Evolutionary conservation across 2,797 vertebrate genomes (phyloP), one percentile per base, ranked within the genome.

Genomic region (Apodemus agrarius): DNA sequence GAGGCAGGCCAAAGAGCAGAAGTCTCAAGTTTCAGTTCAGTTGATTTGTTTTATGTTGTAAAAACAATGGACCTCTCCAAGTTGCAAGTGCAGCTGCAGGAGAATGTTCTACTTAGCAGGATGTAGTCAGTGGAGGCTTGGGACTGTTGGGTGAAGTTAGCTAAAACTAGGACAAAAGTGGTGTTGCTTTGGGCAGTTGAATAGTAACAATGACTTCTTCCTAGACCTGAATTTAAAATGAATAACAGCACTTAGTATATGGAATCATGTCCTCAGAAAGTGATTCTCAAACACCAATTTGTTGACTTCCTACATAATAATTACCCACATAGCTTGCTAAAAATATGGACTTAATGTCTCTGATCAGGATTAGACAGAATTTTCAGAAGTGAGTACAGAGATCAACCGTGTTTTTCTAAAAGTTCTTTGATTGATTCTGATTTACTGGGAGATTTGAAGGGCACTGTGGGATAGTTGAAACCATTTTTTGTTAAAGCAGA

Each of bases 201-300:
- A 67, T 67, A 67, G 94, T 96, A 97, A 97, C 92, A 96, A 92
- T 91, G 78, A 96, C 93, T 76, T 94, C 91, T 96, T 98, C 57
- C 94, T 94, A 65, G 90, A 94, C 65, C 57, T 90, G 84, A 97
- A 96, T 97, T 95, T 96, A 90, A 97, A 95, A 86, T 97, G 79
- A 97, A 63, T 95, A 95, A 95, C 9, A 94, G 80, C 54, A 84
- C 43, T 96, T 95, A 57, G 57, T 43, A 87, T 81, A 90, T n/a
- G 13, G n/a, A 94, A 76, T 59, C 93, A 80, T 82, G 74, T 83
- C 85, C 78, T 94, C 81, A 49, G 78, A 96, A 96, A 90, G 78
- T 82, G 81, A 96, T 94, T 94, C 80, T 84, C 69, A 97, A 83
- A 89, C 49, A 94, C 63, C 85, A 74, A 31, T 94, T 49, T 86